phyloP scores from a whole-genome alignment of 2,888 invertebrate species.

The Tachina lurida region DNA sequence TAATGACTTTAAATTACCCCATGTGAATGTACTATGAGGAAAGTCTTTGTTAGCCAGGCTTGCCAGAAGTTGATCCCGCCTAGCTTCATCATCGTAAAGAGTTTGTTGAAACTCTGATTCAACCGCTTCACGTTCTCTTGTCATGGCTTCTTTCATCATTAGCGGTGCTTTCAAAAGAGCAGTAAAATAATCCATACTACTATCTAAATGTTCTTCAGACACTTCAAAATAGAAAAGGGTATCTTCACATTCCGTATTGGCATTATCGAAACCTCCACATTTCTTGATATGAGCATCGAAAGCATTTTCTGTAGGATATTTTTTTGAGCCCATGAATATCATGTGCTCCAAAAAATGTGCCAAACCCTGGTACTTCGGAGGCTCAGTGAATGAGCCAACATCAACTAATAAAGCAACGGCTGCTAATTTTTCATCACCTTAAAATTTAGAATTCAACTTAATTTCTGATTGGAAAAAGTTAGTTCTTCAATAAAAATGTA shows the following conservation, averaged over 20 bases:
- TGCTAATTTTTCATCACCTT: slow-evolving; percentile 84
- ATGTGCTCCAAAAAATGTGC: slow-evolving; percentile 95
- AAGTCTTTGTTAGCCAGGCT: slow-evolving; percentile 87
- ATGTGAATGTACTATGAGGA: slow-evolving; percentile 90
- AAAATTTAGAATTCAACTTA: neutral
- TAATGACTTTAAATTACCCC: slow-evolving; percentile 92
- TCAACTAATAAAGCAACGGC: slow-evolving; percentile 90
- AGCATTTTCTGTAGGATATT: slow-evolving; percentile 93
- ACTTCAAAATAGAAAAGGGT: slow-evolving; percentile 96
- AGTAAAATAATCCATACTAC: slow-evolving; percentile 92
- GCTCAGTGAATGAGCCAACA: slow-evolving; percentile 92
- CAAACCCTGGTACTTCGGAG: slow-evolving; percentile 90
- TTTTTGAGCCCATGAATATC: slow-evolving; percentile 97
- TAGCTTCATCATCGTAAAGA: slow-evolving; percentile 88
- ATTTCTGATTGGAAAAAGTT: too few relatives aligned
- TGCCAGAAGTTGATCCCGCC: slow-evolving; percentile 90
- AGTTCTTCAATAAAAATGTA: too few relatives aligned
- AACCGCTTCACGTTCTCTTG: slow-evolving; percentile 93
- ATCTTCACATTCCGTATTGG: slow-evolving; percentile 92
- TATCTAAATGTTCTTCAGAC: slow-evolving; percentile 89
- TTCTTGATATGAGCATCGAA: slow-evolving; percentile 92
- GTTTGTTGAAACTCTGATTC: slow-evolving; percentile 95
- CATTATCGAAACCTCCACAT: slow-evolving; percentile 94
- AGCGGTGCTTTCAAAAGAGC: slow-evolving; percentile 94
- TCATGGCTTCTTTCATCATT: slow-evolving; percentile 92